Conservation (phyloP, 2,797 vertebrate genomes). For the Pantherophis alleghaniensis region DNA sequence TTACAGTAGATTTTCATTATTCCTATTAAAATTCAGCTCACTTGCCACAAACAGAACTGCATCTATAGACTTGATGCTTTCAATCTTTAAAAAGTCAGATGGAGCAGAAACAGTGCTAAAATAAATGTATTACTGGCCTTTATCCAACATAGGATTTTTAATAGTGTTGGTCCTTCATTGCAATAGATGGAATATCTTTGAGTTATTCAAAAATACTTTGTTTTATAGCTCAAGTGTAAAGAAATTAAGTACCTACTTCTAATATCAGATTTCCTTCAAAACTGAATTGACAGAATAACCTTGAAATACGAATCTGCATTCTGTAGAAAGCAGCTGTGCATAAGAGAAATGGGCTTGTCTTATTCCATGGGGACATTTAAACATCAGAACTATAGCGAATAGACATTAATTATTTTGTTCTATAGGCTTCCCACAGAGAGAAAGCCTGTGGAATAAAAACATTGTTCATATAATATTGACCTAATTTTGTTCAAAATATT, state of each 20-base stretch:
- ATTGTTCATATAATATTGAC: background rate
- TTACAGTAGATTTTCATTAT: background rate
- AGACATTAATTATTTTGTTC: background rate
- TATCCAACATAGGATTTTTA: background rate
- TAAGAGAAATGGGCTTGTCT: background rate
- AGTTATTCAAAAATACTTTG: background rate
- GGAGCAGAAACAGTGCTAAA: background rate
- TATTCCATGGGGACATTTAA: background rate
- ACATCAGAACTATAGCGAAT: background rate
- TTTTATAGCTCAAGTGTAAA: background rate
- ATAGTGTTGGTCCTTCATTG: background rate
- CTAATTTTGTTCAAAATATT: background rate
- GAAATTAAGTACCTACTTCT: background rate
- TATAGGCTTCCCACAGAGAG: background rate
- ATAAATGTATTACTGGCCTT: background rate
- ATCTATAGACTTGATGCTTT: background rate
- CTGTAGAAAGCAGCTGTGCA: background rate
- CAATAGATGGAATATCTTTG: background rate
- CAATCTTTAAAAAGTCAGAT: background rate
- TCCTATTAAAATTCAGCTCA: background rate
- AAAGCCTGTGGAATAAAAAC: background rate
- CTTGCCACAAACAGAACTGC: background rate
- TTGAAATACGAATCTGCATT: conserved; percentile 3
- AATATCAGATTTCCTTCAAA: background rate
- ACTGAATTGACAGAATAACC: conserved; percentile 18